Conservation (phyloP, 2,888 invertebrate genomes). For the Eupithecia vulgata region DNA sequence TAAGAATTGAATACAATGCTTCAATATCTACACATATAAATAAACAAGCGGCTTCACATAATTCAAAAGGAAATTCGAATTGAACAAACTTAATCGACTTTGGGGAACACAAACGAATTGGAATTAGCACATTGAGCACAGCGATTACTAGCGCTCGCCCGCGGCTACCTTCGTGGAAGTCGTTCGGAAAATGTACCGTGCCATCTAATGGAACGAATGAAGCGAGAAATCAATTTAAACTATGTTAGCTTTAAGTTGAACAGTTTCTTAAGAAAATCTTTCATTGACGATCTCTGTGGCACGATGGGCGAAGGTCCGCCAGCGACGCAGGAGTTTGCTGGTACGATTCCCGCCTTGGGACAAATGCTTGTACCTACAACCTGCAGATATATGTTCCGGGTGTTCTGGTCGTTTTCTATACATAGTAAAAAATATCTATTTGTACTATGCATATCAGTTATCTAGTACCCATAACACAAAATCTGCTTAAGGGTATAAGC, state of each 20-base stretch:
- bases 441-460: too few species aligned
- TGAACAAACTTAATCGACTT: slow-evolving; percentile 56
- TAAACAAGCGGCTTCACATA: background rate
- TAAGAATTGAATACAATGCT: background rate
- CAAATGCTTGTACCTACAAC: too few species aligned
- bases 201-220: slow-evolving; percentile 14
- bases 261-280: too few species aligned
- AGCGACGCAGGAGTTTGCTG: too few species aligned
- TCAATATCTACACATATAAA: background rate
- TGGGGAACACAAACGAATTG: slow-evolving; percentile 57
- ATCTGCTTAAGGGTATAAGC: too few species aligned
- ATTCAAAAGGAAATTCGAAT: slow-evolving; percentile 27
- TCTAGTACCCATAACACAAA: too few species aligned
- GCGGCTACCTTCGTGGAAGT: slow-evolving; percentile 26
- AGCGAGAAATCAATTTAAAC: slow-evolving; percentile 20
- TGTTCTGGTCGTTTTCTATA: too few species aligned
- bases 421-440: too few species aligned
- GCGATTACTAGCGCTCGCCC: slow-evolving; percentile 51
- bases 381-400: too few species aligned
- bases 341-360: too few species aligned
- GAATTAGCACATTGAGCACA: slow-evolving; percentile 61
- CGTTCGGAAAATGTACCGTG: slow-evolving; percentile 13
- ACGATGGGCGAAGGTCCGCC: too few species aligned
- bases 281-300: too few species aligned
- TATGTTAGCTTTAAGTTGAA: background rate